phyloP scores from a whole-genome alignment of 23 tunicate species.

The Pegea sp. region DNA sequence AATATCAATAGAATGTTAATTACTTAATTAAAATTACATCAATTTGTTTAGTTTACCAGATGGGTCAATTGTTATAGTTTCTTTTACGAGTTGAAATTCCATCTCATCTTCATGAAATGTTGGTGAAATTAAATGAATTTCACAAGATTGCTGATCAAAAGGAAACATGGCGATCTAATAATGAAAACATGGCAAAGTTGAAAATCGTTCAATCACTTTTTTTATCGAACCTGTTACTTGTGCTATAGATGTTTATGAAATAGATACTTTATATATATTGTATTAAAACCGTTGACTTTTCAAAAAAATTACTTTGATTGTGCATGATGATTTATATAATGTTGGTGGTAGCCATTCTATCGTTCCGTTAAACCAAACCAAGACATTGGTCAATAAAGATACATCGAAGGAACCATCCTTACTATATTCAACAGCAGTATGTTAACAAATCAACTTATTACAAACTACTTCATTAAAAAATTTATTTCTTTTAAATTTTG shows the following conservation, averaged over 20 bases:
- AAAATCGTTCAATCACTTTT: background rate
- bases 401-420: conserved; percentile 83
- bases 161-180: conserved; percentile 80
- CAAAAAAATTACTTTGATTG: conserved; percentile 34
- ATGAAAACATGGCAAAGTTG: background rate
- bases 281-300: no score
- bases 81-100: conserved; percentile 3
- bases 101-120: conserved; percentile 70
- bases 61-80: background rate
- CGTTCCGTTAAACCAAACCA: conserved; percentile 25
- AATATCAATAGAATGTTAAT: conserved; percentile 6
- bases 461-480: no score
- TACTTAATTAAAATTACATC: background rate
- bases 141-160: conserved; percentile 92
- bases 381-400: conserved; percentile 21
- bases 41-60: background rate
- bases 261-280: background rate
- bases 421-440: conserved; percentile 25
- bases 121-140: conserved; percentile 46
- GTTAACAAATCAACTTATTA: no score
- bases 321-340: conserved; percentile 69
- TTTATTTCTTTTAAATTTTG: background rate
- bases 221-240: background rate
- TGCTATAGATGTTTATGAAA: background rate
- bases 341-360: conserved; percentile 98